Percentiles rank a stretch among this genome's conserved stretches.
Conservation (phyloP, 1,140 invertebrate genomes). For the Meloidogyne hapla region DNA sequence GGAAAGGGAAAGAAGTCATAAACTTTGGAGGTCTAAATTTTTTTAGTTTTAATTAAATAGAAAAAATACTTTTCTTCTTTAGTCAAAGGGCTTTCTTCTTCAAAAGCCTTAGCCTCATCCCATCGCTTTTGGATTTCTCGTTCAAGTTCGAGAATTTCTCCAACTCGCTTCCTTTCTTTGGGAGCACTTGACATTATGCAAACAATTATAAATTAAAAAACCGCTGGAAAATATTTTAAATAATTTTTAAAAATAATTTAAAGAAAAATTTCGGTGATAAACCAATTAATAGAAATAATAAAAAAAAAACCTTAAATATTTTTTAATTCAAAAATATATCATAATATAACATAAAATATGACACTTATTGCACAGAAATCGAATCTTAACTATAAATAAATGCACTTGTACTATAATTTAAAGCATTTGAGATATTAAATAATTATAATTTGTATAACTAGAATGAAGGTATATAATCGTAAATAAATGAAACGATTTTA, state of each 20-base stretch:
- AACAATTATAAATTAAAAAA: background rate
- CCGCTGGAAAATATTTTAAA: background rate
- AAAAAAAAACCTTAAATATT: too few relatives aligned
- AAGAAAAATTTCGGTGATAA: background rate
- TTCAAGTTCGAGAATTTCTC: slow-evolving; percentile 54
- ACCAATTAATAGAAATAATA: background rate
- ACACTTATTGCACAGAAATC: too few relatives aligned
- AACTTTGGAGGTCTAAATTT: slow-evolving; percentile 72
- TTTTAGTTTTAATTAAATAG: slow-evolving; percentile 16
- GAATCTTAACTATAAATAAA: too few relatives aligned
- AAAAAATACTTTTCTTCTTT: slow-evolving; percentile 36
- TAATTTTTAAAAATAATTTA: background rate
- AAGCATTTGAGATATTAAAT: too few relatives aligned
- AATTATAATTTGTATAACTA: too few relatives aligned
- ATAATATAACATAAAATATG: too few relatives aligned
- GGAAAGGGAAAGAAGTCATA: slow-evolving; percentile 91
- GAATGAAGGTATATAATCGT: too few relatives aligned
- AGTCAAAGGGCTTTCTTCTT: slow-evolving; percentile 43
- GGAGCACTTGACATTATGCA: slow-evolving; percentile 5
- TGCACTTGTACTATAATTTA: too few relatives aligned
- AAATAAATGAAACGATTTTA: background rate
- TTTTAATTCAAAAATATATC: too few relatives aligned
- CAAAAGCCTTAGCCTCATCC: slow-evolving; percentile 57
- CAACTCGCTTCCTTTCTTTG: slow-evolving; percentile 61
- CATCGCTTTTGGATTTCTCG: slow-evolving; percentile 55